phyloP scores from a whole-genome alignment of 2,113 vertebrate species.

The Accipiter virgatus region DNA sequence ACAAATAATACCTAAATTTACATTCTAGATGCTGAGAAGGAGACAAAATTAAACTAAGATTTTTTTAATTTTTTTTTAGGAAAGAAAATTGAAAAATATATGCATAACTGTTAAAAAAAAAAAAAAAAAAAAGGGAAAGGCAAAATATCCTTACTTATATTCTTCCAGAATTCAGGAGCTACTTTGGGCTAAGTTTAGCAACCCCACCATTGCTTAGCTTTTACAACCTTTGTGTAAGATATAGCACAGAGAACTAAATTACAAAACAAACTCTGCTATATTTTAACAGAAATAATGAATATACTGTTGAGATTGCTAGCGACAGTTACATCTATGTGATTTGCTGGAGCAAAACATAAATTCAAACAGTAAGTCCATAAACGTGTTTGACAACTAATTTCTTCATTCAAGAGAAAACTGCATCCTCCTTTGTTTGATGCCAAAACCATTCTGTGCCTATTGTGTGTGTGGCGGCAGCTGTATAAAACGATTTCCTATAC shows the following conservation, averaged over 20 bases:
- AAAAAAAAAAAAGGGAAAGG: neutral
- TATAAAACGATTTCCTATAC: neutral
- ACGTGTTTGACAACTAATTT: neutral
- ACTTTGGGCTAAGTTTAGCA: neutral
- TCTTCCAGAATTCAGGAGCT: neutral
- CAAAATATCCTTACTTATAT: neutral
- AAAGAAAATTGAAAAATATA: neutral
- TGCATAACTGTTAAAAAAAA: neutral
- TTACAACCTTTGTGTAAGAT: neutral
- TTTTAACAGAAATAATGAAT: neutral
- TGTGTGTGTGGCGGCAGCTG: constrained; percentile 16
- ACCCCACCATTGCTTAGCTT: neutral
- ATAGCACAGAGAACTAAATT: neutral
- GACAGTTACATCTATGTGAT: neutral
- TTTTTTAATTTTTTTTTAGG: neutral
- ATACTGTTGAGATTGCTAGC: neutral
- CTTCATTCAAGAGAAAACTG: constrained; percentile 19
- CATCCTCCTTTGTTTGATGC: neutral
- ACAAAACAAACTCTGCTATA: neutral
- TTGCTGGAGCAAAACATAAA: neutral
- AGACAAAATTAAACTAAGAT: neutral
- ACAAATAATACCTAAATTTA: neutral
- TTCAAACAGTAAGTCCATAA: neutral
- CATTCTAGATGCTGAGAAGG: neutral
- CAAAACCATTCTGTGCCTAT: neutral